Evolutionary conservation across 2,113 vertebrate genomes (phyloP), one percentile per base, ranked within the genome.

Genomic region (Zapus hudsonius): DNA sequence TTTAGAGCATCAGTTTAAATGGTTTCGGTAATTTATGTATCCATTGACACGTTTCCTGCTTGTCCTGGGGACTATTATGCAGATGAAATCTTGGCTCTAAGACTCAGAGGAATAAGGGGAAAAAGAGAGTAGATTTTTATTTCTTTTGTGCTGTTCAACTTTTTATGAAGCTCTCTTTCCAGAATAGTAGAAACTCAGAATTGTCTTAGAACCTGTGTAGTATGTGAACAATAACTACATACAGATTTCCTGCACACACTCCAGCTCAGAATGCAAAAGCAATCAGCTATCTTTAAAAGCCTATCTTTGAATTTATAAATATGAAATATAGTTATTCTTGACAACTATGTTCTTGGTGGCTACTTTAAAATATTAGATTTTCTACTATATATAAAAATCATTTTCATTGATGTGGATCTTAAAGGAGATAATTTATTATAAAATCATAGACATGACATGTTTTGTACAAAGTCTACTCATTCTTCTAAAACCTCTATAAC

Each of bases 401-500:
- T 80, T 15, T n/a, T 66, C 20, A 52, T 66, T 15, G 27, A 59
- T 90, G 38, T 89, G 36, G 66, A 84, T 81, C 61, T 76, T 86
- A 74, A 81, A 63, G 31, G 59, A 19, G 31, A 7, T 36, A 59
- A 25, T 61, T 90, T 79, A 17, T 89, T 74, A 66, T 66, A 76
- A 72, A 72, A 63, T 64, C 91, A 4, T 23, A 3, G 67, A 1
- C 55, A 40, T 27, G 27, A 23, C 17, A 82, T 5, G 64, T 47
- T 93, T 90, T 66, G 44, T 36, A 67, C 31, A 66, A 92, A 83
- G 73, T 76, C 85, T 90, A 16, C 88, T 33, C 57, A 61, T 40
- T 93, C 29, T 31, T 96, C 61, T 22, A 33, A 89, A 86, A 74
- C 10, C 15, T 76, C 55, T 47, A 79, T 27, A 69, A 33, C 10